phyloP scores from a whole-genome alignment of 2,113 vertebrate genomes.

The Boulengerochromis microlepis region DNA sequence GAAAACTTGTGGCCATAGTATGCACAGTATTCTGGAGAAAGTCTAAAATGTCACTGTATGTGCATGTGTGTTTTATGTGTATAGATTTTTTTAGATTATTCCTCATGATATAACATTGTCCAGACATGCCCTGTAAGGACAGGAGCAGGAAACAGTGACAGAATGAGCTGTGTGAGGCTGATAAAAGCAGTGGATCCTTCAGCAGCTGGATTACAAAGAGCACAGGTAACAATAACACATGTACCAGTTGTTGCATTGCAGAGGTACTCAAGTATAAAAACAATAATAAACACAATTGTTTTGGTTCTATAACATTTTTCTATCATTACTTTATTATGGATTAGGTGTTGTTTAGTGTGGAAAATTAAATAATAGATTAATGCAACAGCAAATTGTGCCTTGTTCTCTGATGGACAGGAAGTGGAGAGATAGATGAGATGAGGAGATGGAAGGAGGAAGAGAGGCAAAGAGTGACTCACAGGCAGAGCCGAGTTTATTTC shows the following conservation, averaged over 20 bases:
- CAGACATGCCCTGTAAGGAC: background rate
- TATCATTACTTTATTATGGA: background rate
- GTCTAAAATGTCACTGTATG: background rate
- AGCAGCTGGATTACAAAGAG: background rate
- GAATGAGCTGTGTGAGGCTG: background rate
- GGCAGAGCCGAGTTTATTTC: background rate
- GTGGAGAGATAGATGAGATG: background rate
- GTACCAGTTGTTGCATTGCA: background rate
- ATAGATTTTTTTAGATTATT: background rate
- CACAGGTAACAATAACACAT: background rate
- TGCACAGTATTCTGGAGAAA: background rate
- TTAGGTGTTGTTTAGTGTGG: background rate
- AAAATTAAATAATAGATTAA: background rate
- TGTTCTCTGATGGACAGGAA: background rate
- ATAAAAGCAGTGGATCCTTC: background rate
- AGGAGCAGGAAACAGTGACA: background rate
- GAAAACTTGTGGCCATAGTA: background rate
- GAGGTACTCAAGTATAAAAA: accelerated
- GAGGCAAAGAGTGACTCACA: background rate
- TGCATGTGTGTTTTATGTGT: background rate
- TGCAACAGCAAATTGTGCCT: background rate
- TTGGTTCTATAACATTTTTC: background rate
- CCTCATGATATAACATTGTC: background rate
- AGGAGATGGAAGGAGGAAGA: background rate
- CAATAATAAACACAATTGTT: background rate